Percentiles rank a stretch among this genome's conserved stretches.
Evolutionary conservation across 2,888 invertebrate species (phyloP).

Genomic region (Brachynemurus nebulosus): DNA sequence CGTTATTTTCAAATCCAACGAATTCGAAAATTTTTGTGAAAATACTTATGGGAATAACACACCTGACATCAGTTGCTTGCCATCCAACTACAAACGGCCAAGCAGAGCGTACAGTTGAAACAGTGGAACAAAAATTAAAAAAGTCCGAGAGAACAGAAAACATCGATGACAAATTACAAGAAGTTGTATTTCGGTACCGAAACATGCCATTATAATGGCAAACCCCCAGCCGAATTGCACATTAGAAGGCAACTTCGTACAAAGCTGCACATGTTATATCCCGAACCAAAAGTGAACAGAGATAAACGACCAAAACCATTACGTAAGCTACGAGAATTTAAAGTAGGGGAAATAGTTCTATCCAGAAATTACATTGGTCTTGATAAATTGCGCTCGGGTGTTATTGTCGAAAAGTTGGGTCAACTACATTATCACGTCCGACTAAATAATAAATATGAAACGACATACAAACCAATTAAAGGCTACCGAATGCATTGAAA

Average conservation of each 20-base stretch:
- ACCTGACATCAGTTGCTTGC: conserved; percentile 12
- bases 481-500: too few species aligned
- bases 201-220: neutral
- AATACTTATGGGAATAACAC: conserved; percentile 11
- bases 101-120: conserved; percentile 14
- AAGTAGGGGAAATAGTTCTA: too few species aligned
- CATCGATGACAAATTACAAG: neutral
- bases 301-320: too few species aligned
- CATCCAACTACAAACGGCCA: conserved; percentile 16
- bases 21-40: conserved; percentile 14
- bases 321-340: too few species aligned
- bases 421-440: too few species aligned
- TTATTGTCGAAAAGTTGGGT: neutral
- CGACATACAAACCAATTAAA: too few species aligned
- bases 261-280: too few species aligned
- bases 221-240: too few species aligned
- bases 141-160: neutral
- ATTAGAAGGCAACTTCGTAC: too few species aligned
- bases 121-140: conserved; percentile 8
- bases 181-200: neutral
- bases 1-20: conserved; percentile 18
- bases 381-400: neutral
- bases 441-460: too few species aligned
- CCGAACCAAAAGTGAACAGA: too few species aligned
- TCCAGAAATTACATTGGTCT: neutral